Conservation (phyloP, 2,888 invertebrate species). For the Euclidia mi region DNA sequence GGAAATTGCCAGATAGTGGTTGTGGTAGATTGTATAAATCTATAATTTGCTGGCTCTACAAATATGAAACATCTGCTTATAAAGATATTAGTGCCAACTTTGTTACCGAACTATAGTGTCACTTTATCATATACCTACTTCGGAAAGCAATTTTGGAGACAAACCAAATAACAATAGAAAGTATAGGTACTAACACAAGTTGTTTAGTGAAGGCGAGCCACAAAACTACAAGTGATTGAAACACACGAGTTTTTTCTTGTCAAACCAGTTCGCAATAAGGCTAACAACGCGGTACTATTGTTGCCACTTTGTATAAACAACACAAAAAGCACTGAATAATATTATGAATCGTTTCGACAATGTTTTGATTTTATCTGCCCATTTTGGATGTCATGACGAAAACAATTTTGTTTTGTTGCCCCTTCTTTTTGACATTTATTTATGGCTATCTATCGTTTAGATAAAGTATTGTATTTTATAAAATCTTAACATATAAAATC, state of each 20-base stretch:
- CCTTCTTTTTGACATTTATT: no score
- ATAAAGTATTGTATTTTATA: no score
- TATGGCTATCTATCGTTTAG: no score
- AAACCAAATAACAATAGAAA: constrained; percentile 5
- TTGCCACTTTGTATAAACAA: constrained; percentile 26
- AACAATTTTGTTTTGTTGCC: constrained; percentile 2
- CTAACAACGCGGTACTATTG: constrained; percentile 43
- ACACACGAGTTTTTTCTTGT: constrained; percentile 30
- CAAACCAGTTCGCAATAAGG: constrained; percentile 50
- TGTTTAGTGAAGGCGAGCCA: constrained; percentile 37
- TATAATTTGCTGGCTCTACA: no score
- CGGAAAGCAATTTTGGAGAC: neutral
- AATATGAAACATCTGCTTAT: no score
- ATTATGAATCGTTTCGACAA: constrained; percentile 25
- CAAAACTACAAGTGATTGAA: constrained; percentile 29
- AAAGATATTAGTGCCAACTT: no score
- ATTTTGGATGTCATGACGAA: neutral
- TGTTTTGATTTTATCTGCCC: constrained; percentile 35
- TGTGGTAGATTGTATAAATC: no score
- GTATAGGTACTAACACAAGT: constrained; percentile 20
- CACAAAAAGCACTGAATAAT: constrained; percentile 2
- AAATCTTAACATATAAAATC: no score
- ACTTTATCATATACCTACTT: neutral
- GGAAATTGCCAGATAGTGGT: no score
- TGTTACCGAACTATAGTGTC: no score